A percentile compares a stretch with the other conserved stretches of the same genome.
Evolutionary conservation across 1,140 invertebrate species (phyloP).

Genomic region (Radopholus similis): DNA sequence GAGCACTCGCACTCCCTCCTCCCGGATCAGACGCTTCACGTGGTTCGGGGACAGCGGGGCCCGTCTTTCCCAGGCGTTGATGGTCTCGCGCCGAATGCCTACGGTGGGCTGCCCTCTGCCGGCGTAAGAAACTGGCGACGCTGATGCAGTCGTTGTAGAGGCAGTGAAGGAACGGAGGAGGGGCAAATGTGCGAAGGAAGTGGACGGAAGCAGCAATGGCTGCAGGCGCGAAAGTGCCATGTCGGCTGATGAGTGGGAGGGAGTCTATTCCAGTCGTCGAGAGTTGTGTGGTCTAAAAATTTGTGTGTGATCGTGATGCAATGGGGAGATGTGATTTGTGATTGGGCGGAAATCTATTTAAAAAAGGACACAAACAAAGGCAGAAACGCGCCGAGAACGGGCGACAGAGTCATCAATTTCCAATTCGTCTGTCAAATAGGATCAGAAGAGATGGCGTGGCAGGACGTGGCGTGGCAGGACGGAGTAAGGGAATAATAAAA

Average conservation of each 20-base stretch:
- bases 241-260: not conserved
- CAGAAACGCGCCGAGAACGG: no score
- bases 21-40: slow-evolving; percentile 75
- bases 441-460: no score
- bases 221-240: not conserved
- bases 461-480: no score
- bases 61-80: slow-evolving; percentile 77
- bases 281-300: no score
- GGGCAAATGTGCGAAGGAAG: not conserved
- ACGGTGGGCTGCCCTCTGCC: slow-evolving; percentile 19
- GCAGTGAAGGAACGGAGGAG: not conserved
- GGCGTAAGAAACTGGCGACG: slow-evolving; percentile 6
- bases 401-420: no score
- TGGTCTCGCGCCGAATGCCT: slow-evolving; percentile 54
- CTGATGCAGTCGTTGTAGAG: not conserved
- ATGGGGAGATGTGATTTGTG: no score
- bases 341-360: no score
- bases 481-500: no score
- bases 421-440: no score
- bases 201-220: not conserved
- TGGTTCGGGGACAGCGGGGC: slow-evolving; percentile 88
- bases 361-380: no score
- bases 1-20: slow-evolving; percentile 70
- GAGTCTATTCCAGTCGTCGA: no score
- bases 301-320: no score